phyloP scores from a whole-genome alignment of 2,113 vertebrate species.

The Gasterosteus nipponicus region DNA sequence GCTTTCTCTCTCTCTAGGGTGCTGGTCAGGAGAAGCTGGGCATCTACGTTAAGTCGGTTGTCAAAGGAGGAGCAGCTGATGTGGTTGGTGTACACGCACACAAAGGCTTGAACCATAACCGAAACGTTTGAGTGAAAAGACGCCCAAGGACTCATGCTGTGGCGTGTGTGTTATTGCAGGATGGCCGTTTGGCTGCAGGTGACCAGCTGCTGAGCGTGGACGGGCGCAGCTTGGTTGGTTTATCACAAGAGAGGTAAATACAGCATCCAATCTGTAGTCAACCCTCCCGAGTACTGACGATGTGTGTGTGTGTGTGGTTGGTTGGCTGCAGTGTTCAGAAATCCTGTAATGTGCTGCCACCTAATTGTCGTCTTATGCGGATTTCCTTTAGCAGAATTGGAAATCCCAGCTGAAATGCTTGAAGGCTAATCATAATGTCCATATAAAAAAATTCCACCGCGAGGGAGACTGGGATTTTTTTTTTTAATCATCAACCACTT shows the following conservation, averaged over 20 bases:
- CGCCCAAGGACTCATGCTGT: neutral
- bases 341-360: neutral
- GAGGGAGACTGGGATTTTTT: slow-evolving; percentile 7
- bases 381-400: neutral
- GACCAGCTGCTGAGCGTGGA: slow-evolving; percentile 97
- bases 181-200: slow-evolving; percentile 93
- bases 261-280: too few relatives aligned
- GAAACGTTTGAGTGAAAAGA: neutral
- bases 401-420: slow-evolving; percentile 13
- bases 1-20: slow-evolving; percentile 80
- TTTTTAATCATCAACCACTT: neutral
- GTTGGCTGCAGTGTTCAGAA: neutral
- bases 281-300: too few relatives aligned
- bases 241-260: slow-evolving; percentile 95
- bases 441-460: neutral
- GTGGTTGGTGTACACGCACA: slow-evolving; percentile 81
- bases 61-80: slow-evolving; percentile 97
- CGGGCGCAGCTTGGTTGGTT: slow-evolving; percentile 93
- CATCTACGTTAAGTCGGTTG: slow-evolving; percentile 98
- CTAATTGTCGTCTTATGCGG: too few relatives aligned
- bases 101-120: neutral
- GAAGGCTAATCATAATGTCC: slow-evolving; percentile 1
- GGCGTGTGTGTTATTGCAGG: slow-evolving; percentile 75
- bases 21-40: slow-evolving; percentile 98
- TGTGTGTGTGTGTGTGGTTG: neutral